Base-by-base conservation (phyloP, 1,140 invertebrate species). In the Euura saliciscinereae region DNA sequence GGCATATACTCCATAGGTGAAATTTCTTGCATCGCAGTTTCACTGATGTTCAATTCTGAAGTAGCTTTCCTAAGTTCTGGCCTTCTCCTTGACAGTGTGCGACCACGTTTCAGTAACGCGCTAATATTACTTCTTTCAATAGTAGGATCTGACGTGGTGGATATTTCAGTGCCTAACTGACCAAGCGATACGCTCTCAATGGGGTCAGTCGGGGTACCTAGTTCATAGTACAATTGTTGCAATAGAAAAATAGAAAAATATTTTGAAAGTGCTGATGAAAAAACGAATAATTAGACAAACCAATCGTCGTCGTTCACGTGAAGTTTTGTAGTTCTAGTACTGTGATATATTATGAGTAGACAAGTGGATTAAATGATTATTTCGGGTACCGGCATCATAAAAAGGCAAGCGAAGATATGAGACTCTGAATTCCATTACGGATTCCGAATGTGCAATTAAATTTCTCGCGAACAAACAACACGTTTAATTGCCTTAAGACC, bases 91-190 rank as follows among this genome's bases (percentile, higher is more conserved):
- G 80, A 45, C 13, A 84, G 82, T 10, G 82, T 83, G 70, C 83
- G 82, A 51, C 83, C 82, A 66, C 83, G 82, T 73, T 82, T 85
- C 68, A 85, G 76, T 64, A 84, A 79, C 70, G 79, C 74, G 43
- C 69, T 80, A 45, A 75, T 66, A 45, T 79, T 64, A 42, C 79
- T 83, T 67, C 74, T 71, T 66, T 74, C 72, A 73, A 44, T 68
- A 45, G 74, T 71, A 68, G 51, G 13, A 59, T 65, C 73, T 72
- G 69, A 44, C 28, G 28, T 77, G 74, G 74, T 75, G 7, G 66
- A 71, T 69, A 73, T 75, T 65, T 70, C 76, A 76, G 5, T 13
- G 70, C 42, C 66, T 67, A 42, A 44, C 42, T 44, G 66, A 67
- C 10, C 66, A 59, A n/a, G 51, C 13, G 51, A 59, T 59, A 42